These are phyloP conservation scores for Drosophila tristis DNA, from an alignment of 1,140 invertebrate genomes.

Conservation along the genomic window DNA sequence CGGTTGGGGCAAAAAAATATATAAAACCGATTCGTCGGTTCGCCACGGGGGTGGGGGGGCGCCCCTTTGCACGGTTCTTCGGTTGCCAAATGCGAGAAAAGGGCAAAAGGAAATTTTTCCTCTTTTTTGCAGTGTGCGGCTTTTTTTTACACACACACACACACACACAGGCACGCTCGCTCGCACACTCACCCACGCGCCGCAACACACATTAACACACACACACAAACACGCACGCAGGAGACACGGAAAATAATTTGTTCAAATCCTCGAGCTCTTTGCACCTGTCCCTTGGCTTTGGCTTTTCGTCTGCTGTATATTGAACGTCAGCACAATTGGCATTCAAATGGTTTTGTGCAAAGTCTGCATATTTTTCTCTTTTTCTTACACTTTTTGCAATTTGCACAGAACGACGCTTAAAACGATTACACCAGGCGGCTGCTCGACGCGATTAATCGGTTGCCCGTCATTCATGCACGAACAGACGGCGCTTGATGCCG, in stretches of 20 bases:
- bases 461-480: constrained; percentile 20
- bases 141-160: constrained; percentile 63
- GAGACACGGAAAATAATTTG: constrained; percentile 20
- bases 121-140: constrained; percentile 65
- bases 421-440: constrained; percentile 61
- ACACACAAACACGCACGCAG: constrained; percentile 1
- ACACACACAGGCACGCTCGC: constrained; percentile 30
- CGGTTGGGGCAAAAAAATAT: constrained; percentile 57
- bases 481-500: constrained; percentile 23
- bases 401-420: constrained; percentile 66
- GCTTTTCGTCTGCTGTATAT: constrained; percentile 16
- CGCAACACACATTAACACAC: background rate
- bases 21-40: constrained; percentile 9
- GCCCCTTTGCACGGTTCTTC: constrained; percentile 11
- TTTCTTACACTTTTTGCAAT: constrained; percentile 68
- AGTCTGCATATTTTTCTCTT: constrained; percentile 64
- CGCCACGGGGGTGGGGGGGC: background rate
- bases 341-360: constrained; percentile 28
- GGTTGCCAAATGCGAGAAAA: constrained; percentile 8
- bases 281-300: constrained; percentile 1
- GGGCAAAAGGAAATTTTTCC: constrained; percentile 19
- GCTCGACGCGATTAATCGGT: constrained; percentile 56
- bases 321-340: constrained; percentile 7
- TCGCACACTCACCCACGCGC: constrained; percentile 8
- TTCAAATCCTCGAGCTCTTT: background rate